A percentile compares a stretch with the other conserved stretches of the same genome.
Conservation (phyloP, 2,113 vertebrate genomes). For the Cardinalis cardinalis region DNA sequence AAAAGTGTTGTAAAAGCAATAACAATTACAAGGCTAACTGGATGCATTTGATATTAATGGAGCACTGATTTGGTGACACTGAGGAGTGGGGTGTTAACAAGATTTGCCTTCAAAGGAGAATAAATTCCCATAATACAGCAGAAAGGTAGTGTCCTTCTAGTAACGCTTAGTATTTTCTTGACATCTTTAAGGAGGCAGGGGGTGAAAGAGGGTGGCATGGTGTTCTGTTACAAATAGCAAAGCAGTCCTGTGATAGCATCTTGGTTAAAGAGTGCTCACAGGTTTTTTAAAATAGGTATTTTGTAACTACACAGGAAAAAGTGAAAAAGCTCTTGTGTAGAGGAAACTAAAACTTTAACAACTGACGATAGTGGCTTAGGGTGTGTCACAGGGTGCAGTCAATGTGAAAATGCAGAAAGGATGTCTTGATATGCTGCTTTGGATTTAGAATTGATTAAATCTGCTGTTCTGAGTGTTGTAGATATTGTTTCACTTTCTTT, state of each 20-base stretch:
- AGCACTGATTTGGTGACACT: background rate
- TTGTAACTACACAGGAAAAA: background rate
- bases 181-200: background rate
- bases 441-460: background rate
- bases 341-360: background rate
- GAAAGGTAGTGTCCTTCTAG: background rate
- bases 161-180: background rate
- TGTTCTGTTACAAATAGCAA: background rate
- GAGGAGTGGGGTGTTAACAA: background rate
- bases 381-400: background rate
- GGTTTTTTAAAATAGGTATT: background rate
- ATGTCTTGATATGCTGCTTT: fast-evolving
- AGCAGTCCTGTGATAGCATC: background rate
- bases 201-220: fast-evolving
- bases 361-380: fast-evolving
- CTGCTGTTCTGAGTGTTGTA: background rate
- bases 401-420: background rate
- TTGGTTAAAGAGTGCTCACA: background rate
- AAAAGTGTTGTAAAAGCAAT: fast-evolving
- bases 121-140: background rate
- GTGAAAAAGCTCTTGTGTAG: background rate
- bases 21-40: background rate
- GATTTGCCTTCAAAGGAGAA: background rate
- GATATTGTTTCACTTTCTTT: background rate
- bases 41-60: fast-evolving